Conservation (phyloP, 1,140 invertebrate genomes). For the Trypoxylus dichotomus region DNA sequence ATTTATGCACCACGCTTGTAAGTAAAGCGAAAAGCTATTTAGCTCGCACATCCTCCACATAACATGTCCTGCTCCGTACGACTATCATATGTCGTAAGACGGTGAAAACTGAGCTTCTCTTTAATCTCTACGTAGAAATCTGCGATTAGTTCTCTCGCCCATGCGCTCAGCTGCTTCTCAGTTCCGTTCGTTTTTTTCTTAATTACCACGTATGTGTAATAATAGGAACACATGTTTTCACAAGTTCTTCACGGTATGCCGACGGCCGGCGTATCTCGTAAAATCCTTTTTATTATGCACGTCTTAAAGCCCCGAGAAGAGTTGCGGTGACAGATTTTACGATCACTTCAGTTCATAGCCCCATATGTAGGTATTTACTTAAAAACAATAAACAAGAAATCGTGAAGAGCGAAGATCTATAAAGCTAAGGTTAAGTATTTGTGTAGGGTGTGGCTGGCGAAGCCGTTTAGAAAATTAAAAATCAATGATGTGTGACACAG, state of each 20-base stretch:
- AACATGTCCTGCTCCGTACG: no score
- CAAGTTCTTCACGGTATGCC: constrained; percentile 28
- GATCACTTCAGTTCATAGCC: constrained; percentile 34
- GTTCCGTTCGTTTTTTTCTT: neutral
- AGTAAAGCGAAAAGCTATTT: no score
- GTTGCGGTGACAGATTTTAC: constrained; percentile 39
- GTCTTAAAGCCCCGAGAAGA: constrained; percentile 34
- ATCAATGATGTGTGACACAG: neutral
- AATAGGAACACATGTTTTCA: constrained; percentile 33
- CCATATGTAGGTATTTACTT: constrained; percentile 33
- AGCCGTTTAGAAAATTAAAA: neutral
- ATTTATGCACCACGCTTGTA: no score
- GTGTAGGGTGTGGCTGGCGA: neutral
- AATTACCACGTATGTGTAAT: constrained; percentile 26
- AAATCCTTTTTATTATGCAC: constrained; percentile 31
- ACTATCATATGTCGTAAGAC: neutral
- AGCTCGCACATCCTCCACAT: no score
- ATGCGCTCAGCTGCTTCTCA: neutral
- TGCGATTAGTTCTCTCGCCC: neutral
- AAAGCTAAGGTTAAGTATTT: neutral
- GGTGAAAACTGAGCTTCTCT: neutral
- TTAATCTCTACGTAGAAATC: neutral
- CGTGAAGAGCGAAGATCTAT: neutral
- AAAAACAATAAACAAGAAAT: constrained; percentile 27
- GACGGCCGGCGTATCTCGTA: constrained; percentile 30